phyloP scores from a whole-genome alignment of 2,113 vertebrate genomes.

The Toxotes chatareus region DNA sequence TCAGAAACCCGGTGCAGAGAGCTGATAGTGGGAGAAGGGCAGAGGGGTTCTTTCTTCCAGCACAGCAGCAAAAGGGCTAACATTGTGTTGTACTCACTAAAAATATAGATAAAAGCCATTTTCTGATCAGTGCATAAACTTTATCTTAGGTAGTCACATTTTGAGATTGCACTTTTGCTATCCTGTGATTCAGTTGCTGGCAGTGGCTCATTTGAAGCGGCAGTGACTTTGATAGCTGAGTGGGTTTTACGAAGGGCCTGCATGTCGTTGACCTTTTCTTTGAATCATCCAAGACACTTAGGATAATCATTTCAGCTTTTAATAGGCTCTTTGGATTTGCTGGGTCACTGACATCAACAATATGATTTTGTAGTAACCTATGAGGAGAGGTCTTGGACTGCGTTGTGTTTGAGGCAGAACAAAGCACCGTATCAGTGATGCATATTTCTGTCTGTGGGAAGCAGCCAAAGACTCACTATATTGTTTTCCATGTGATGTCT shows the following conservation, averaged over 20 bases:
- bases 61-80: neutral
- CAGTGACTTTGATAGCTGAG: slow-evolving; percentile 35
- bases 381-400: slow-evolving; percentile 27
- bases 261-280: slow-evolving; percentile 50
- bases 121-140: slow-evolving; percentile 21
- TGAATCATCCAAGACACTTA: slow-evolving; percentile 28
- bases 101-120: slow-evolving; percentile 39
- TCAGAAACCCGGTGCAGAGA: slow-evolving; percentile 10
- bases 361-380: slow-evolving; percentile 7
- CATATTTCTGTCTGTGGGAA: slow-evolving; percentile 54
- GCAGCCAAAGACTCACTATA: slow-evolving; percentile 37
- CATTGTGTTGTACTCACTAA: neutral
- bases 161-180: neutral
- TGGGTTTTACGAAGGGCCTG: slow-evolving; percentile 17
- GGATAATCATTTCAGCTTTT: slow-evolving; percentile 39
- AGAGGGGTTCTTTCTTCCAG: slow-evolving; percentile 31
- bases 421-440: slow-evolving; percentile 34
- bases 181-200: slow-evolving; percentile 7
- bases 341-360: neutral
- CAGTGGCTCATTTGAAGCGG: neutral
- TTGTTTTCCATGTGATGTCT: slow-evolving; percentile 40
- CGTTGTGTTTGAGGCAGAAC: slow-evolving; percentile 30
- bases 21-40: slow-evolving; percentile 48
- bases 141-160: slow-evolving; percentile 34
- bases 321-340: slow-evolving; percentile 14